Base-by-base conservation (phyloP, 2,797 vertebrate genomes). In the Cossypha caffra region DNA sequence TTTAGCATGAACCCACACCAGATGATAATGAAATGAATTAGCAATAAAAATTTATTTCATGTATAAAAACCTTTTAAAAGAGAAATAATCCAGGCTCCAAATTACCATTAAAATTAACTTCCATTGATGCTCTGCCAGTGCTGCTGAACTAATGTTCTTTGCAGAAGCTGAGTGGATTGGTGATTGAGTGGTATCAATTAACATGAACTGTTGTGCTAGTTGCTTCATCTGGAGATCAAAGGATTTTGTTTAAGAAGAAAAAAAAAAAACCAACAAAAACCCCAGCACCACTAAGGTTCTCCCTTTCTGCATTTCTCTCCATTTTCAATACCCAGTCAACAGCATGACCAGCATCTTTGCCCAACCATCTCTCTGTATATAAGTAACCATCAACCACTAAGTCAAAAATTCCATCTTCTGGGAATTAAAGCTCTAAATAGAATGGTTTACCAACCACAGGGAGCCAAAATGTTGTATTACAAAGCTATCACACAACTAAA, bases 61-160 rank as follows among this genome's bases (percentile, higher is more conserved):
- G 38, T 79, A 82, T 52, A 95, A 94, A 90, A 75, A 38, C 75
- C 78, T 89, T 78, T 88, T 82, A 68, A 88, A 88, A 83, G 51
- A 57, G 26, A 90, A 91, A 81, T 77, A 95, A 95, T 38, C 43
- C n/a, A 89, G 40, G 64, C 28, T 92, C 82, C 62, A 83, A 95
- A 94, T 87, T 80, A 87, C 38, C 50, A 58, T 90, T 77, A 90
- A 95, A 96, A 96, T 90, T 81, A 96, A 81, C 84, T 93, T 95
- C 59, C 66, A 96, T 57, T 55, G 1, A 72, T 20, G 59, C 62
- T 86, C 82, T 83, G 68, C 79, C 86, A 88, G 50, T 54, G 50
- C 71, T 91, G 91, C 84, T 89, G 90, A 96, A 95, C 86, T 95
- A 80, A 92, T 72, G 48, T 76, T 89, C 93, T 94, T 91, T 92